Percentiles rank a stretch among this genome's conserved stretches.
phyloP scores from a whole-genome alignment of 1,140 invertebrate species.

The Ctenoplectra terminalis region DNA sequence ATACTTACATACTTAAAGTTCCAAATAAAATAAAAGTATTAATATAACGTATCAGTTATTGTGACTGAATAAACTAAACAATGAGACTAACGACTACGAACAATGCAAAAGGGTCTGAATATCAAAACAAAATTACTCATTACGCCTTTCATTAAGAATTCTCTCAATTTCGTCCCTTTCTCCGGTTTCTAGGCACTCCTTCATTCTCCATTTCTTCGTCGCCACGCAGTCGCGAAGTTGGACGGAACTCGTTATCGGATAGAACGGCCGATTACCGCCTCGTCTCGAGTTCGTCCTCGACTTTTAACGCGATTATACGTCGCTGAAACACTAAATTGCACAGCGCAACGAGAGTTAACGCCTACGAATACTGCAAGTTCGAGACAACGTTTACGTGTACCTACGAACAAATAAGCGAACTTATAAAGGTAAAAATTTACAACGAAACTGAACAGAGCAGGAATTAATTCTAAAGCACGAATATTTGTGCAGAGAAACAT shows the following conservation, averaged over 20 bases:
- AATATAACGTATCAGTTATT: too few species aligned
- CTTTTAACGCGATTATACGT: slow-evolving; percentile 70
- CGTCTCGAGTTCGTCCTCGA: slow-evolving; percentile 67
- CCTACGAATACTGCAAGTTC: slow-evolving; percentile 60
- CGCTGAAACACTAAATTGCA: slow-evolving; percentile 67
- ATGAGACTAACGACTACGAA: not conserved
- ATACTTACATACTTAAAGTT: too few species aligned
- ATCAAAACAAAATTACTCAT: slow-evolving; percentile 46
- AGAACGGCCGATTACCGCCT: slow-evolving; percentile 68
- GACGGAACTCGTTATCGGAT: slow-evolving; percentile 69
- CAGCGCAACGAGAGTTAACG: slow-evolving; percentile 63
- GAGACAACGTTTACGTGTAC: too few species aligned
- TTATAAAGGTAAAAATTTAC: slow-evolving; percentile 2
- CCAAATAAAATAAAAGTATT: too few species aligned
- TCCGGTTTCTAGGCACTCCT: slow-evolving; percentile 30
- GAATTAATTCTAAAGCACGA: not conserved
- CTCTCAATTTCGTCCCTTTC: slow-evolving; percentile 22
- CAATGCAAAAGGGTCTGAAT: not conserved
- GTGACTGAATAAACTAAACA: not conserved
- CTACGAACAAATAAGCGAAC: slow-evolving; percentile 24
- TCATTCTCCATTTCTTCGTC: slow-evolving; percentile 58
- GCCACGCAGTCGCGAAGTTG: slow-evolving; percentile 63
- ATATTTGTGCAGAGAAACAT: too few species aligned
- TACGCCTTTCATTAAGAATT: slow-evolving; percentile 23
- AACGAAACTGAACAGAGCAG: not conserved